Conservation (phyloP, 2,797 vertebrate genomes). For the Aplochiton taeniatus region DNA sequence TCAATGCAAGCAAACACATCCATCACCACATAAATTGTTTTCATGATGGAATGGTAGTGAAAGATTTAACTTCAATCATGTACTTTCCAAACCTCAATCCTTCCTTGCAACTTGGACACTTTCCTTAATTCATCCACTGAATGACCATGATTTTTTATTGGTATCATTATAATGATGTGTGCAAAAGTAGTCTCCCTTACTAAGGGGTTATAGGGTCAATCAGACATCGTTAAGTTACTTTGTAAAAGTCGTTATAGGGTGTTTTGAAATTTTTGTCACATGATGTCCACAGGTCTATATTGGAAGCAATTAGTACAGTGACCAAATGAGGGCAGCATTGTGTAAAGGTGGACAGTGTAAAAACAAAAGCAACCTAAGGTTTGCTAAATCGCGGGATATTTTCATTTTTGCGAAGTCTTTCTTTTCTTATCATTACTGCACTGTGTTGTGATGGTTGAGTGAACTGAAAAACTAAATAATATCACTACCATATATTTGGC, state of each 20-base stretch:
- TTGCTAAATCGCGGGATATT: too few species aligned
- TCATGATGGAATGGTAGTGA: too few species aligned
- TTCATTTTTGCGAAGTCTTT: too few species aligned
- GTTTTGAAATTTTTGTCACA: conserved; percentile 12
- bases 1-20: too few species aligned
- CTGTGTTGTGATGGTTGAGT: too few species aligned
- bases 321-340: conserved; percentile 62
- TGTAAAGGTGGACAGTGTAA: conserved; percentile 5
- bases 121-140: conserved; percentile 27
- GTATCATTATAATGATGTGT: conserved; percentile 25
- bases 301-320: conserved; percentile 19
- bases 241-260: conserved; percentile 21
- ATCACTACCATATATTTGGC: too few species aligned
- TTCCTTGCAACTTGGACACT: neutral
- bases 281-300: conserved; percentile 10
- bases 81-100: too few species aligned
- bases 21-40: too few species aligned
- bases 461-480: too few species aligned
- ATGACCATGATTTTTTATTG: conserved; percentile 55
- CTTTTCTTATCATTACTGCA: too few species aligned
- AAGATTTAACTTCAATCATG: too few species aligned
- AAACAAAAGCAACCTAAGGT: too few species aligned
- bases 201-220: conserved; percentile 55
- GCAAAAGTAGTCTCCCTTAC: conserved; percentile 25
- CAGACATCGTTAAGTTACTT: conserved; percentile 12